Conservation (phyloP, 1,140 invertebrate genomes). For the Drosophila jambulina region DNA sequence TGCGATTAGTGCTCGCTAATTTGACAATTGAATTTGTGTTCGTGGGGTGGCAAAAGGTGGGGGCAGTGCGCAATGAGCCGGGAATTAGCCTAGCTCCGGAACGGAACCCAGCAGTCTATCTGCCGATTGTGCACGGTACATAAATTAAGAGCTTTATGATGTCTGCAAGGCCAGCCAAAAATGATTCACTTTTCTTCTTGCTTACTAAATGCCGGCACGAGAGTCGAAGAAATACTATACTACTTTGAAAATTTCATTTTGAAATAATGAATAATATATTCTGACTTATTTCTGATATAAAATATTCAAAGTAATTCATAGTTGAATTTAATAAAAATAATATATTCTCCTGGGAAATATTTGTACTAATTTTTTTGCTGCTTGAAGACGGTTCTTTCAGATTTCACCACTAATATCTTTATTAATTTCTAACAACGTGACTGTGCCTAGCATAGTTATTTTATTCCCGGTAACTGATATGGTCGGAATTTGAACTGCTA, state of each 20-base stretch:
- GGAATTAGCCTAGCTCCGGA: slow-evolving; percentile 46
- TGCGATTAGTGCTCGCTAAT: slow-evolving; percentile 54
- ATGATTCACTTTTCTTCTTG: not conserved
- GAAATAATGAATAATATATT: not conserved
- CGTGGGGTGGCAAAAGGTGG: not conserved
- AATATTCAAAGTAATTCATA: not conserved
- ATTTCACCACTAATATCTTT: not conserved
- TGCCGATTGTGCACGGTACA: not conserved
- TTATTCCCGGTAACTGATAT: not conserved
- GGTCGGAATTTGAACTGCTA: not conserved
- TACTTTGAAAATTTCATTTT: not conserved
- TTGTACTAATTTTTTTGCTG: not conserved
- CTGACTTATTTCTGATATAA: not conserved
- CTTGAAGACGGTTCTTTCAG: too few relatives aligned
- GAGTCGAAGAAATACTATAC: too few relatives aligned
- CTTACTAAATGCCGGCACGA: not conserved
- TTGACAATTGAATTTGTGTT: slow-evolving; percentile 47
- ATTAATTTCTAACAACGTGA: not conserved
- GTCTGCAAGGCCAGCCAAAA: not conserved
- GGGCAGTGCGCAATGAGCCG: slow-evolving; percentile 36
- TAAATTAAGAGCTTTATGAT: slow-evolving; percentile 1
- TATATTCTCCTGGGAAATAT: not conserved
- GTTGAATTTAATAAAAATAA: not conserved
- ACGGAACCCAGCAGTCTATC: slow-evolving; percentile 7
- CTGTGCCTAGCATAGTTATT: not conserved